phyloP scores from a whole-genome alignment of 2,113 vertebrate species.

The Drymodes brunneopygia region DNA sequence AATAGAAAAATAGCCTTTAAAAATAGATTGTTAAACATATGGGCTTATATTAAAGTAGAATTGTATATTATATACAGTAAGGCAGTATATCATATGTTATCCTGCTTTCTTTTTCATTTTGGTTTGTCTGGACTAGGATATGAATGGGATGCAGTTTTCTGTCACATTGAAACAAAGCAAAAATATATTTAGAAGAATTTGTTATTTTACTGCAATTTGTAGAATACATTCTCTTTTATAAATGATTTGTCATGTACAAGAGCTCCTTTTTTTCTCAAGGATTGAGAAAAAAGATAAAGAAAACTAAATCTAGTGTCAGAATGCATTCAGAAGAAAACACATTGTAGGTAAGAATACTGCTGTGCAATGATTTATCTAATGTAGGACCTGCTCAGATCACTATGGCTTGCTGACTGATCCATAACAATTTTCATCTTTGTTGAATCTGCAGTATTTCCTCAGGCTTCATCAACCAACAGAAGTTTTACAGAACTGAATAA shows the following conservation, averaged over 20 bases:
- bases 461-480: neutral
- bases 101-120: conserved; percentile 6
- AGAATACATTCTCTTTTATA: neutral
- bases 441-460: neutral
- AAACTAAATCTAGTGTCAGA: neutral
- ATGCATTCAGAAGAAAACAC: conserved; percentile 10
- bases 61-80: conserved; percentile 76
- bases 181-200: conserved; percentile 9
- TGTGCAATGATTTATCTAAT: neutral
- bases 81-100: conserved; percentile 58
- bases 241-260: neutral
- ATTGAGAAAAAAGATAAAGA: neutral
- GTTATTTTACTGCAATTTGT: neutral
- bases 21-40: conserved; percentile 62
- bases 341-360: neutral
- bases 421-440: neutral
- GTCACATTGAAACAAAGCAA: conserved; percentile 11
- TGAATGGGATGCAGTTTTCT: conserved; percentile 1
- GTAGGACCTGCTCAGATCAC: neutral
- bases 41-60: conserved; percentile 67
- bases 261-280: neutral
- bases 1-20: conserved; percentile 79
- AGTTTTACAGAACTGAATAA: neutral
- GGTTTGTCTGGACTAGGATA: neutral
- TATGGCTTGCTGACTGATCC: neutral